Percentiles rank a stretch among this genome's conserved stretches.
Evolutionary conservation across 2,113 vertebrate genomes (phyloP).

Genomic region (Aspiorhynchus laticeps): DNA sequence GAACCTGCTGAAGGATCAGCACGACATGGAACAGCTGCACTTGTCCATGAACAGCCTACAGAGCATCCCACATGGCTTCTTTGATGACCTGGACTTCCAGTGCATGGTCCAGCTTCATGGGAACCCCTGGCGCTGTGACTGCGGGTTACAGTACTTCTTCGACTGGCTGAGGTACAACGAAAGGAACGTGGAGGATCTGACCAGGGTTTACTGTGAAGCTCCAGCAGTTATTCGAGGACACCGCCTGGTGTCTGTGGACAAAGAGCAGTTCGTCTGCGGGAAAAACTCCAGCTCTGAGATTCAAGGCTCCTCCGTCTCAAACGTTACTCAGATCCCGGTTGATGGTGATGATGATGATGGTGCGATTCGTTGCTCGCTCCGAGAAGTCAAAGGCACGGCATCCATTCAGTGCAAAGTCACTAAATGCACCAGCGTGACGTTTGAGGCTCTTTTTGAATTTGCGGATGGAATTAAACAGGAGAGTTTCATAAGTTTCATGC

Average conservation of each 20-base stretch:
- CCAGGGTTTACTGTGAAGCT: constrained; percentile 72
- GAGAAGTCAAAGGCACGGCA: constrained; percentile 51
- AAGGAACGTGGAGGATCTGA: constrained; percentile 60
- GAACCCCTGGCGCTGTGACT: constrained; percentile 91
- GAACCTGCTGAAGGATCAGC: constrained; percentile 71
- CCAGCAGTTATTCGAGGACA: constrained; percentile 72
- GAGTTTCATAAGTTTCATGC: constrained; percentile 44
- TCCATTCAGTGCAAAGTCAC: constrained; percentile 66
- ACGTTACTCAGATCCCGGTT: neutral
- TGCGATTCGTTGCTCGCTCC: constrained; percentile 60
- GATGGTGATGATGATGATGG: neutral
- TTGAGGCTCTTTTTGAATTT: constrained; percentile 64
- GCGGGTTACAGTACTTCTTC: constrained; percentile 78
- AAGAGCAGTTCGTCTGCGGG: constrained; percentile 75
- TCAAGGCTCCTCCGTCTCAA: neutral
- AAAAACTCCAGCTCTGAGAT: constrained; percentile 10
- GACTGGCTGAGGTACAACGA: constrained; percentile 74
- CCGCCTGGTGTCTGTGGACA: constrained; percentile 66
- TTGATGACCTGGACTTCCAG: constrained; percentile 67
- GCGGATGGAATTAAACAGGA: constrained; percentile 44
- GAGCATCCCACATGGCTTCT: constrained; percentile 73
- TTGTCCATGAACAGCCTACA: constrained; percentile 81
- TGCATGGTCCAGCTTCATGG: constrained; percentile 68
- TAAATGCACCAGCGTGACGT: constrained; percentile 60
- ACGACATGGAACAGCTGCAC: constrained; percentile 69